phyloP scores from a whole-genome alignment of 2,888 invertebrate species.

The Ormyrus thymus region DNA sequence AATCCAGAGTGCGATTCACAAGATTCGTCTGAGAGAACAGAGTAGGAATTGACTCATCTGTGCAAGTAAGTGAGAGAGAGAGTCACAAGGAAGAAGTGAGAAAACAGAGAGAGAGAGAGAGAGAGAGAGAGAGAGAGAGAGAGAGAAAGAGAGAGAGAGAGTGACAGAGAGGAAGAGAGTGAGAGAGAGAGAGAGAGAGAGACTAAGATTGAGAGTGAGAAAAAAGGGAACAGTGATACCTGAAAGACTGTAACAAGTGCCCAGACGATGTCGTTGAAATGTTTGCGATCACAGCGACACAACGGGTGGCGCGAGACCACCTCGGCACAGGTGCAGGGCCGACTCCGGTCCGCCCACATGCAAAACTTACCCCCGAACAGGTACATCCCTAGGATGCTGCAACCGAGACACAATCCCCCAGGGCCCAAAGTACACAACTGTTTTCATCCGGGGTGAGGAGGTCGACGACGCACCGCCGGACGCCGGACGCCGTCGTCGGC shows the following conservation, averaged over 20 bases:
- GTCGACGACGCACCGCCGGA: neutral
- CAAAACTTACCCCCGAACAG: slow-evolving; percentile 99
- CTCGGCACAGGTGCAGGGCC: slow-evolving; percentile 95
- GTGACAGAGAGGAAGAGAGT: slow-evolving; percentile 22
- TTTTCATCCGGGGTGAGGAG: slow-evolving; percentile 58
- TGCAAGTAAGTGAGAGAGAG: slow-evolving; percentile 16
- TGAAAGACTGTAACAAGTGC: slow-evolving; percentile 98
- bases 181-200: slow-evolving; percentile 30
- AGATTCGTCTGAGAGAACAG: slow-evolving; percentile 12
- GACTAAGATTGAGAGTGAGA: slow-evolving; percentile 31
- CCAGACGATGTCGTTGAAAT: slow-evolving; percentile 99
- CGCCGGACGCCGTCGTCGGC: neutral
- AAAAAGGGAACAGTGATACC: slow-evolving; percentile 78
- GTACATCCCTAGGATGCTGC: slow-evolving; percentile 99
- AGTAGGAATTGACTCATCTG: slow-evolving; percentile 14
- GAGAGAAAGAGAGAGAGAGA: slow-evolving; percentile 35
- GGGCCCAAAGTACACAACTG: slow-evolving; percentile 70
- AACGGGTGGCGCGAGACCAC: slow-evolving; percentile 90
- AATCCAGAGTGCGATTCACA: slow-evolving; percentile 19
- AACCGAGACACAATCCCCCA: slow-evolving; percentile 74
- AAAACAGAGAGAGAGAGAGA: slow-evolving; percentile 20
- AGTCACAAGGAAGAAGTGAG: neutral
- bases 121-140: slow-evolving; percentile 23
- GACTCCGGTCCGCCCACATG: slow-evolving; percentile 91
- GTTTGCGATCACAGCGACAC: slow-evolving; percentile 98